phyloP scores from a whole-genome alignment of 2,888 invertebrate species.

The Apamea sordens region DNA sequence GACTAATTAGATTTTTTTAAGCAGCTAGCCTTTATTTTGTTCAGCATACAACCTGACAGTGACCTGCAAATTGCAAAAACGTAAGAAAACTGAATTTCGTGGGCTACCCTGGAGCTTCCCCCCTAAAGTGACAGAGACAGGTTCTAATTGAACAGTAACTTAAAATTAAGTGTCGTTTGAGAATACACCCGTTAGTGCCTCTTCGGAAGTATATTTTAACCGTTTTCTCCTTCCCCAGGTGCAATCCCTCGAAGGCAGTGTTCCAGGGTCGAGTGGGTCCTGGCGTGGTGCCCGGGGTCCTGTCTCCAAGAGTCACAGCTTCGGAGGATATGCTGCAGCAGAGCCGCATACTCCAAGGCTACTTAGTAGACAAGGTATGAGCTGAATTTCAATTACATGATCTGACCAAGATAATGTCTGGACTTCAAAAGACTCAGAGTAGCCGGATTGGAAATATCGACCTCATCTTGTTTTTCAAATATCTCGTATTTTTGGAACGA shows the following conservation, averaged over 20 bases:
- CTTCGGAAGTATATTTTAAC: background rate
- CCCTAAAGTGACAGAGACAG: no score
- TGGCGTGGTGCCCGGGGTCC: slow-evolving; percentile 77
- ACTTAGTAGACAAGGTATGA: slow-evolving; percentile 94
- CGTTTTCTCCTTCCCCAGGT: slow-evolving; percentile 78
- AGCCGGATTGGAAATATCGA: no score
- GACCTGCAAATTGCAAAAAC: no score
- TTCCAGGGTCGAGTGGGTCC: slow-evolving; percentile 43
- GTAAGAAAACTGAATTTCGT: no score
- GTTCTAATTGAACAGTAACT: no score
- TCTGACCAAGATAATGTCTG: background rate
- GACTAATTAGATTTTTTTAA: no score
- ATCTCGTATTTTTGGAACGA: no score
- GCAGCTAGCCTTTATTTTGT: no score
- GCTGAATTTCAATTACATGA: background rate
- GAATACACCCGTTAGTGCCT: background rate
- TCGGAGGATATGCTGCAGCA: slow-evolving; percentile 93
- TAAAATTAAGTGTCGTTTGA: background rate
- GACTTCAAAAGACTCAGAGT: no score
- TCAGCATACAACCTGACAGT: no score
- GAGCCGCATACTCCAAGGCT: slow-evolving; percentile 92
- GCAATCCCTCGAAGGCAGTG: slow-evolving; percentile 89
- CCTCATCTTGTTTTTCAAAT: no score
- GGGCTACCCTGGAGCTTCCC: no score
- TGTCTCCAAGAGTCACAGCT: slow-evolving; percentile 94